Conservation (phyloP, 2,113 vertebrate genomes). For the Oryctolagus cuniculus region DNA sequence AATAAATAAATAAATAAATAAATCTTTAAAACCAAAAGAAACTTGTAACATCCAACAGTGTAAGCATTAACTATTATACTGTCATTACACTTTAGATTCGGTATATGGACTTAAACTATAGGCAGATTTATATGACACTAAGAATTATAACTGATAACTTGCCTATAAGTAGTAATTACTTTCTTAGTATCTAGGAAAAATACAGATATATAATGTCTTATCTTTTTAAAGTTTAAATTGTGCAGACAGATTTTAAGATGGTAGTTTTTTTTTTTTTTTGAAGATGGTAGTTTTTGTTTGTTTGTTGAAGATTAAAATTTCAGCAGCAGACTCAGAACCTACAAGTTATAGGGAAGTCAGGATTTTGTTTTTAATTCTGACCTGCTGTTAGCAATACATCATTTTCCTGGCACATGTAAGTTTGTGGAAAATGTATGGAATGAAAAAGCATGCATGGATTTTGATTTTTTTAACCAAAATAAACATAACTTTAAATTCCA, state of each 20-base stretch:
- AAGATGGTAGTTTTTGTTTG: not conserved
- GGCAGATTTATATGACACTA: constrained; percentile 50
- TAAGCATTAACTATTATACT: constrained; percentile 55
- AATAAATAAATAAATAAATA: no score
- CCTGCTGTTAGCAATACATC: not conserved
- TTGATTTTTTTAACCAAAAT: no score
- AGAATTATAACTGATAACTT: constrained; percentile 68
- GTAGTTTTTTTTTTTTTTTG: not conserved
- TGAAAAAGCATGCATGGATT: no score
- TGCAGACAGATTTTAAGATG: constrained; percentile 49
- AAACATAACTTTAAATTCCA: no score
- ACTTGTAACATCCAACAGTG: constrained; percentile 45
- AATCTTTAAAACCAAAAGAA: not conserved
- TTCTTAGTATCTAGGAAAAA: constrained; percentile 63
- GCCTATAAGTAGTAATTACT: constrained; percentile 64
- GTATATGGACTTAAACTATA: constrained; percentile 55
- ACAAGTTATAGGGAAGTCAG: not conserved
- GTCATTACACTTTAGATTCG: constrained; percentile 55
- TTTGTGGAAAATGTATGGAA: no score
- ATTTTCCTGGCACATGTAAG: not conserved
- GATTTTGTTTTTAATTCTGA: constrained; percentile 56
- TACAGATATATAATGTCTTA: constrained; percentile 56
- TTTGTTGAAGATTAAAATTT: not conserved
- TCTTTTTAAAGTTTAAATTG: constrained; percentile 60
- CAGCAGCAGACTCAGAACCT: constrained; percentile 43